Base-by-base conservation (phyloP, 1,140 invertebrate species). In the Cotesia typhae region DNA sequence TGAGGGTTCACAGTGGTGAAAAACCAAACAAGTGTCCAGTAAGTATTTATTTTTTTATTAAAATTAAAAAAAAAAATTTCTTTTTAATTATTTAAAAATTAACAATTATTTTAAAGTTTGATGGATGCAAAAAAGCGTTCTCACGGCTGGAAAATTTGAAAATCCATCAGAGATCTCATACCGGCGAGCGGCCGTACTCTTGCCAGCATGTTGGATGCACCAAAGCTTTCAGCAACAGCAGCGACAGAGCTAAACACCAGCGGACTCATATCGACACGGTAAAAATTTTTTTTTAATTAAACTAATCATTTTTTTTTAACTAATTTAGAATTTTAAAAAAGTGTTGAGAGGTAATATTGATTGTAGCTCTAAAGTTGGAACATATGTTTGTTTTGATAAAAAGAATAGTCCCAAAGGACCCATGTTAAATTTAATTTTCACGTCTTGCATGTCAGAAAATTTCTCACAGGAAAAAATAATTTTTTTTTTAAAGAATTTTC, bases 191-290 rank as follows among this genome's bases (percentile, higher is more conserved):
- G 55, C 95, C 95, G 0, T 96, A 96, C 82, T 89, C 93, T 74
- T 94, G 96, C 79, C 94, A 95, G 73, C 95, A 95, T 79, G 88
- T 90, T 5, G 92, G 92, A 37, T 99, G 97, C 82, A 87, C 90
- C 12, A 98, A 98, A 85, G 95, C 96, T 10, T 99, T 99, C 87
- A 98, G 95, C 78, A 99, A 99, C 87, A 97, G 96, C 72, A 98
- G 96, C 0, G 97, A 99, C 84, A 88, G 97, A 66, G 96, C 97
- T 0, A 99, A 99, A 87, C 97, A 99, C 88, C 96, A 98, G 86
- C 88, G 96, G 75, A 98, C 97, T 4, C 97, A 99, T 88, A 94
- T 95, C 78, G 96, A 98, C 83, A 95, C 96, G 82, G 96, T 98
- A 90, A 91, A 90, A 88, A 70, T 35, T 20, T 67, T 66, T 9